A percentile compares a stretch with the other conserved stretches of the same genome.
These are phyloP conservation scores for Chaitophorus viminalis DNA, from an alignment of 2,888 invertebrate species.

Conservation along the genomic window DNA sequence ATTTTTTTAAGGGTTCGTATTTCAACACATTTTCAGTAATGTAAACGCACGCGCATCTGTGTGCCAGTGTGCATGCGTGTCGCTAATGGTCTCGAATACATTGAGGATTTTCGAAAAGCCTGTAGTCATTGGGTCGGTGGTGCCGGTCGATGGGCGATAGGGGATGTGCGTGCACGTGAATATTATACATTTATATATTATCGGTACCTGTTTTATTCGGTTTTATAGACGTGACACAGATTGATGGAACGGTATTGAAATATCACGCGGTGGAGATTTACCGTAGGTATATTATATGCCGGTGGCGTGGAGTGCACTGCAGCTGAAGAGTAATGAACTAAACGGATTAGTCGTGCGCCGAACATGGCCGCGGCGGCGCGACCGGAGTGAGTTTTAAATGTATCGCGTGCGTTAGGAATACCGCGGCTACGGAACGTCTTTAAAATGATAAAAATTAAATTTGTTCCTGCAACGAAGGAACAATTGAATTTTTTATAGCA, in stretches of 20 bases:
- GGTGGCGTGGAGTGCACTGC: neutral
- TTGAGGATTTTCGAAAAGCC: slow-evolving; percentile 22
- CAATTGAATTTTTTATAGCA: too few relatives aligned
- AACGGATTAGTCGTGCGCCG: neutral
- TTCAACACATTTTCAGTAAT: too few relatives aligned
- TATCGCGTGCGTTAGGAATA: neutral
- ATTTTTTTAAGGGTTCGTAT: too few relatives aligned
- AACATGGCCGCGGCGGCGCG: neutral
- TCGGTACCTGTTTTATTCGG: neutral
- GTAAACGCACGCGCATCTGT: neutral
- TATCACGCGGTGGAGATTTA: neutral
- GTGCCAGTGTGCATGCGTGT: neutral
- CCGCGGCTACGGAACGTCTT: neutral
- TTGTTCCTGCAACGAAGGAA: neutral
- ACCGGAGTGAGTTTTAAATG: neutral
- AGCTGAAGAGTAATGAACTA: neutral
- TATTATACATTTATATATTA: neutral
- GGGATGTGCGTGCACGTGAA: neutral
- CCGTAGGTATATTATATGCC: too few relatives aligned
- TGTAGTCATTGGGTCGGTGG: neutral
- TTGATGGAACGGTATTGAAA: slow-evolving; percentile 27
- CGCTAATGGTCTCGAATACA: slow-evolving; percentile 16
- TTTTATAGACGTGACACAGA: slow-evolving; percentile 1
- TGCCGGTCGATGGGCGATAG: neutral
- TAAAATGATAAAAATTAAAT: neutral